Evolutionary conservation across 2,888 invertebrate genomes (phyloP), one percentile per base, ranked within the genome.

Genomic region (Philhelius pedissequus): DNA sequence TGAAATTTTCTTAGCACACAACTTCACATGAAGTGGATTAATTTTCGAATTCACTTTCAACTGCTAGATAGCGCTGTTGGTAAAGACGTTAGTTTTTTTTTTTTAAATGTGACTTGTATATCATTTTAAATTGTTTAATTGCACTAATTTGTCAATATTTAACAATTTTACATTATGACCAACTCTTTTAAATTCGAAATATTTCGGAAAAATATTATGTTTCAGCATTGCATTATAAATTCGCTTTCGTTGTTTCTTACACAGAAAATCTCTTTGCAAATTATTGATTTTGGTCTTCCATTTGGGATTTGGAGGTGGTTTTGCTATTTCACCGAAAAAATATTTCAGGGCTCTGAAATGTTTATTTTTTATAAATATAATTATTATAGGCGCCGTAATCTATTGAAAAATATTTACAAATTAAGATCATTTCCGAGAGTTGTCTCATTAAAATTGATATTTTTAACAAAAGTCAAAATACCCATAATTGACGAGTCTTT

Each of bases 131-230:
- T 22, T 48, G 2, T 48, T 25, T 18, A n/a, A n/a, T 43, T 43
- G 43, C 43, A 22, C n/a, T 4, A 64, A 38, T 22, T 20, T 32
- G 2, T 70, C 30, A 30, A 38, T 1, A 22, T 56, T 7, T 22
- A 56, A 9, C 3, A 18, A 5, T 40, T 38, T 71, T 0, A 71
- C 4, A 58, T 81, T 15, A 0, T 52, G 8, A 0, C 66, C 35
- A 11, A 38, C 20, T 9, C 27, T 13, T 13, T 15, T 4, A 27
- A 52, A 76, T 7, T 50, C 64, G 13, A 30, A 15, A 45, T 76
- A 81, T 1, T 66, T 71, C 22, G 81, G 81, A 43, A 54, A 81
- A 1, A 18, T 18, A 3, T 66, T 71, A 8, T 38, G 2, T 4
- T 52, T 43, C 8, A 81, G 4, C 62, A 81, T 66, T 18, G n/a